Conservation (phyloP, 92 coral and sea anemone species). For the Pocillopora grandis region DNA sequence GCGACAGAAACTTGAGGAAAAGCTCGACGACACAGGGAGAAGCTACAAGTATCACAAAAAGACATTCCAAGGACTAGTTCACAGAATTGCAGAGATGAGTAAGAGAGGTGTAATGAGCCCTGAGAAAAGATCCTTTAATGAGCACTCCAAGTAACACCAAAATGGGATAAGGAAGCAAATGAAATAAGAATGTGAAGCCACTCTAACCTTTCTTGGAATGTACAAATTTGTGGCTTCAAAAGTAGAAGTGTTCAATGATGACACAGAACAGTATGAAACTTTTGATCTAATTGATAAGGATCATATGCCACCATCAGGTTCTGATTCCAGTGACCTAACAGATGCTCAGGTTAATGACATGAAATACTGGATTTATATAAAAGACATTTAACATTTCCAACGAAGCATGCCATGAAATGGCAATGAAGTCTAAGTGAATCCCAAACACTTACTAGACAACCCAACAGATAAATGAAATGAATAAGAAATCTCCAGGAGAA, state of each 20-base stretch:
- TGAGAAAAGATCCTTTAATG: too few species aligned
- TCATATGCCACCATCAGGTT: constrained; percentile 10
- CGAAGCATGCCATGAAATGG: constrained; percentile 62
- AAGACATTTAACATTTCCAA: constrained; percentile 59
- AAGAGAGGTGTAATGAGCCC: too few species aligned
- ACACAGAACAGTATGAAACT: constrained; percentile 44
- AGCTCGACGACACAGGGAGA: too few species aligned
- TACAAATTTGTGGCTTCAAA: constrained; percentile 35
- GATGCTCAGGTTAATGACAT: constrained; percentile 41
- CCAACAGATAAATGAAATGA: background rate
- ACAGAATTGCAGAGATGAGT: too few species aligned
- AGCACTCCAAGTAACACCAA: too few species aligned
- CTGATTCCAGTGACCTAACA: constrained; percentile 14
- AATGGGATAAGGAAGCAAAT: too few species aligned
- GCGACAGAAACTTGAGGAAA: too few species aligned
- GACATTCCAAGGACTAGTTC: too few species aligned
- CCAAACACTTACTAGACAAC: background rate
- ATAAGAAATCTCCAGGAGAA: constrained; percentile 50
- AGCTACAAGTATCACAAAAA: too few species aligned
- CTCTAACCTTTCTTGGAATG: constrained; percentile 22
- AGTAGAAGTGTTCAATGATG: constrained; percentile 46
- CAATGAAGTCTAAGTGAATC: constrained; percentile 39
- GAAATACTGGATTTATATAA: constrained; percentile 5
- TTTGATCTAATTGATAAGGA: constrained; percentile 35
- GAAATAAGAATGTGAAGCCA: too few species aligned